phyloP scores from a whole-genome alignment of 2,888 invertebrate genomes.

The Drosophila austrosaltans region DNA sequence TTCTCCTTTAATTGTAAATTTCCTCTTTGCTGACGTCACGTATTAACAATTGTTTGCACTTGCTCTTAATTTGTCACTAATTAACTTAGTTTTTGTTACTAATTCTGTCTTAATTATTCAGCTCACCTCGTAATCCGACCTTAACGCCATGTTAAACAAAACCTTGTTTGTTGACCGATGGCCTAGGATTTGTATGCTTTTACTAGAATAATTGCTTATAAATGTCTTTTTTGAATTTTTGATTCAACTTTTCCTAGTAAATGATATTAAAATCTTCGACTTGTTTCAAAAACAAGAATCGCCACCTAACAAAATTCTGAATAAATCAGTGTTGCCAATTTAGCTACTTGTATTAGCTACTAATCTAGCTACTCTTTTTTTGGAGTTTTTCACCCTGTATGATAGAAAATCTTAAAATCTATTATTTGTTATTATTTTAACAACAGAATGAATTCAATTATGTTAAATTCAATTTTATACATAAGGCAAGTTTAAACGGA shows the following conservation, averaged over 20 bases:
- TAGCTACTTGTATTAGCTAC: too few relatives aligned
- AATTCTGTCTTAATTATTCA: slow-evolving; percentile 56
- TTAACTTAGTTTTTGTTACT: slow-evolving; percentile 59
- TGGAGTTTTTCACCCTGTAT: too few relatives aligned
- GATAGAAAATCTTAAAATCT: too few relatives aligned
- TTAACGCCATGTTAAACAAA: slow-evolving; percentile 82
- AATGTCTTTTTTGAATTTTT: background rate
- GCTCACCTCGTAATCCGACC: slow-evolving; percentile 83
- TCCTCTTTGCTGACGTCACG: slow-evolving; percentile 29
- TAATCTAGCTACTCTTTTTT: too few relatives aligned
- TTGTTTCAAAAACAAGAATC: background rate
- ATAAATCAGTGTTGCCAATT: too few relatives aligned
- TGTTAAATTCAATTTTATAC: too few relatives aligned
- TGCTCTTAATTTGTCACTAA: slow-evolving; percentile 47
- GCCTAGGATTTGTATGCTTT: background rate
- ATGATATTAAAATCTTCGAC: background rate
- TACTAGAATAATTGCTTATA: background rate
- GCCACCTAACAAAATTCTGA: too few relatives aligned
- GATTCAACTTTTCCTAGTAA: background rate
- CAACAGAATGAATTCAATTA: too few relatives aligned
- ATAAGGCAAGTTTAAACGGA: too few relatives aligned
- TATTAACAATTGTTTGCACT: slow-evolving; percentile 67
- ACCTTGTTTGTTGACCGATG: slow-evolving; percentile 42
- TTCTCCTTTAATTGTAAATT: slow-evolving; percentile 2
- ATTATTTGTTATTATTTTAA: too few relatives aligned